phyloP scores from a whole-genome alignment of 2,113 vertebrate species.

The Mohoua ochrocephala region DNA sequence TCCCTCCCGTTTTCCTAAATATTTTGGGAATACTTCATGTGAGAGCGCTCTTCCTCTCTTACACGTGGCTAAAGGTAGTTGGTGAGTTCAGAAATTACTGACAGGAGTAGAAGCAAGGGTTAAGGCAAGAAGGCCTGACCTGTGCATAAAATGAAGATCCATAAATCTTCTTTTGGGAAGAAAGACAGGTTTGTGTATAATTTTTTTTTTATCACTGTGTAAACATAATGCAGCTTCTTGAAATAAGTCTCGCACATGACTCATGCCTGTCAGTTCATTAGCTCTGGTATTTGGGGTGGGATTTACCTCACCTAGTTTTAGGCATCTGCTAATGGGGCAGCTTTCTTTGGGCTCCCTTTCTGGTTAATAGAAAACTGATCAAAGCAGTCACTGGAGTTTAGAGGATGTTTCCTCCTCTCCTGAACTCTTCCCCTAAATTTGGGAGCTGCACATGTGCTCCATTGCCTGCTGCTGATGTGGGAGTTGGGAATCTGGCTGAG shows the following conservation, averaged over 20 bases:
- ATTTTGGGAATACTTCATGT: neutral
- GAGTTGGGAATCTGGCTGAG: neutral
- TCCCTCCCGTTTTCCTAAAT: neutral
- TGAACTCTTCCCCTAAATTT: neutral
- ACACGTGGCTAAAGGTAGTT: neutral
- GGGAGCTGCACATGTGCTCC: neutral
- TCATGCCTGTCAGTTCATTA: neutral
- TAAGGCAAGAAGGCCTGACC: neutral
- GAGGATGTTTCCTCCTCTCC: neutral
- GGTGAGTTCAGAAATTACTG: neutral
- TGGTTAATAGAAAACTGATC: neutral
- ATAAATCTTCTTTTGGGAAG: neutral
- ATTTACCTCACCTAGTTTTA: constrained; percentile 10
- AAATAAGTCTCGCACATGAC: neutral
- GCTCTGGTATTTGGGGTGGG: constrained; percentile 24
- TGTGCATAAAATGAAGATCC: neutral
- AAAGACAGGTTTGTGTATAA: neutral
- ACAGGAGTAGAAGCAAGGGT: neutral
- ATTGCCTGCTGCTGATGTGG: neutral
- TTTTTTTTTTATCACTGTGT: neutral
- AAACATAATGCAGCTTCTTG: constrained; percentile 1
- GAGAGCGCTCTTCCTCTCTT: neutral
- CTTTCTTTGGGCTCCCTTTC: neutral
- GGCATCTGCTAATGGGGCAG: neutral
- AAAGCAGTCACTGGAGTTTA: neutral